Evolutionary conservation across 2,113 vertebrate species (phyloP), one percentile per base, ranked within the genome.

Genomic region (Heterotis niloticus): DNA sequence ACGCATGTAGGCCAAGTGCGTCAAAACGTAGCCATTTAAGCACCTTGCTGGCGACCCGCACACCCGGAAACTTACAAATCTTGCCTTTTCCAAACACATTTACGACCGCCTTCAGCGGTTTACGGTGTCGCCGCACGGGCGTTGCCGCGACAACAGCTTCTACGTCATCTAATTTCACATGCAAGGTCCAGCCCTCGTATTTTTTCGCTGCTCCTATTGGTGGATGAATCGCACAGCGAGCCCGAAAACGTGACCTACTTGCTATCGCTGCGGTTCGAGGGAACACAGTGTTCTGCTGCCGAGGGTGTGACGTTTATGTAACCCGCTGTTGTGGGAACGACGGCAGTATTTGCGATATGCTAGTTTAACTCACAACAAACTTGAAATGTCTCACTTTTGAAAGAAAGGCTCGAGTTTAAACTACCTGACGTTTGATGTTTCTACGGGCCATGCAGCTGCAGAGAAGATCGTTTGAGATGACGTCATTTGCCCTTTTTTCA

Each of bases 241-340:
- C 84, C 76, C 29, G 70, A 86, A 92, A 90, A 92, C 91, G 90
- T 93, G 92, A 92, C 89, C 5, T 4, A 18, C 56, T 5, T 74
- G 75, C 13, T 29, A 71, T 62, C 67, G 60, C 26, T n/a, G 77
- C 65, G 56, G 16, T 78, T 67, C 67, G 18, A 28, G 18, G 64
- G 65, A 26, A 16, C 75, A 44, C 14, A 51, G 29, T 51, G 28
- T 64, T 65, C 59, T 76, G 26, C 10, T 14, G 52, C 57, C 16
- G 5, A 11, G 52, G 44, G 10, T 29, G 75, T 44, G 23, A 29
- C 67, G 34, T 23, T 16, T 26, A 67, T 77, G 17, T 51, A 64
- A 76, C 52, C 20, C 12, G 28, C 18, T 23, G 3, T 51, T 9
- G 18, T 16, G 34, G 51, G 5, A 74, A n/a, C 28, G 10, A 29